phyloP scores from a whole-genome alignment of 2,113 vertebrate species.

The Neolamprologus cancellatus region DNA sequence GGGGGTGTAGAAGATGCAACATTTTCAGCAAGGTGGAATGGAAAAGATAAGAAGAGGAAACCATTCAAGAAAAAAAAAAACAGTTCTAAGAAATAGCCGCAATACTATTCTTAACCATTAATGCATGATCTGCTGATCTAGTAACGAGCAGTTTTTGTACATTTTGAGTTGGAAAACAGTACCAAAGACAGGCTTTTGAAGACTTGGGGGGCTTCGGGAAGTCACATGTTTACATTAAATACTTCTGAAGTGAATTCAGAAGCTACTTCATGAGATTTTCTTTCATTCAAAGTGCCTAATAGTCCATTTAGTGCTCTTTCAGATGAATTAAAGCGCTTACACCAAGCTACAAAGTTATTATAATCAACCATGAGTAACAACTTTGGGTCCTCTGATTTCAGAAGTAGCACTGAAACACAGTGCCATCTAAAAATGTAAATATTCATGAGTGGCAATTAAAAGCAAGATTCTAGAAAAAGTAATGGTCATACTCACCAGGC shows the following conservation, averaged over 20 bases:
- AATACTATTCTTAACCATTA: background rate
- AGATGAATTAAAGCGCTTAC: background rate
- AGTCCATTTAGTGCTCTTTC: background rate
- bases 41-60: background rate
- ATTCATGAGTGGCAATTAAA: background rate
- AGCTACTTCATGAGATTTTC: background rate
- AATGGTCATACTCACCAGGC: conserved; percentile 11
- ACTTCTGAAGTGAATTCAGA: background rate
- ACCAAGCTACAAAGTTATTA: background rate
- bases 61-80: background rate
- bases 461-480: background rate
- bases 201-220: fast-evolving
- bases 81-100: background rate
- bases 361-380: background rate
- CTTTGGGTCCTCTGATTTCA: background rate
- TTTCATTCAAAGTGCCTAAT: background rate
- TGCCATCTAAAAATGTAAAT: background rate
- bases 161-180: background rate
- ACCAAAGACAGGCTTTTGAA: background rate
- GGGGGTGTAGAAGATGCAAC: background rate
- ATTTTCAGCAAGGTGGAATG: background rate
- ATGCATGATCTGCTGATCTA: background rate
- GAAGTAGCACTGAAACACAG: background rate
- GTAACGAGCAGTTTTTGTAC: background rate
- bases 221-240: background rate